phyloP scores from a whole-genome alignment of 2,113 vertebrate species.

The Nibea albiflora region DNA sequence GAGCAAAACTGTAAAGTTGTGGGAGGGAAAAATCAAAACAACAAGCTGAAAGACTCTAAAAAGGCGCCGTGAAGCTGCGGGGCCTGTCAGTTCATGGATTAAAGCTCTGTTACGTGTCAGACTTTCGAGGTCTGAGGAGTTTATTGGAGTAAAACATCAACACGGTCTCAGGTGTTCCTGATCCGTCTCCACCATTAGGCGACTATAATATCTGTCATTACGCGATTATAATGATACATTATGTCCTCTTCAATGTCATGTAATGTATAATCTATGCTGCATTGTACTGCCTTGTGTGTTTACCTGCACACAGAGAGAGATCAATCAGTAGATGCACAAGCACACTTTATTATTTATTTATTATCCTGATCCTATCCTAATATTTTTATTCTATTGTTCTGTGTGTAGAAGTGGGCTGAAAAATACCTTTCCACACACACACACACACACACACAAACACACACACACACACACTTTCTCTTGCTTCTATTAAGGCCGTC shows the following conservation, averaged over 20 bases:
- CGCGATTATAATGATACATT: neutral
- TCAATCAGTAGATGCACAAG: neutral
- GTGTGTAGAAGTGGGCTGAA: neutral
- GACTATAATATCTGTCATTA: too few relatives aligned
- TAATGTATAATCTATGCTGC: slow-evolving; percentile 2
- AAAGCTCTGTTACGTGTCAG: neutral
- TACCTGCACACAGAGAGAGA: neutral
- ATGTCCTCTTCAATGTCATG: slow-evolving; percentile 5
- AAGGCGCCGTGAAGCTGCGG: neutral
- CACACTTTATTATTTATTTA: neutral
- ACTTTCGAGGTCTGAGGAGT: neutral
- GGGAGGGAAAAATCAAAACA: neutral
- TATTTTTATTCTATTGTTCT: neutral
- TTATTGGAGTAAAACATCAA: neutral
- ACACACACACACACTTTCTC: neutral
- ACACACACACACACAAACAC: slow-evolving; percentile 13
- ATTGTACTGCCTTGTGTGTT: slow-evolving; percentile 3
- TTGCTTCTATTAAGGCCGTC: neutral
- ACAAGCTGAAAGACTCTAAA: neutral
- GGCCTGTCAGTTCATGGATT: too few relatives aligned
- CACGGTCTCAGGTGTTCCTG: slow-evolving; percentile 17
- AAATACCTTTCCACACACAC: neutral
- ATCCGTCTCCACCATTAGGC: neutral
- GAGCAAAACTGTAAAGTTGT: neutral
- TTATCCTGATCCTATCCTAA: neutral